These are phyloP conservation scores for Pelochelys cantorii DNA, from an alignment of 2,797 vertebrate genomes.

Conservation along the genomic window DNA sequence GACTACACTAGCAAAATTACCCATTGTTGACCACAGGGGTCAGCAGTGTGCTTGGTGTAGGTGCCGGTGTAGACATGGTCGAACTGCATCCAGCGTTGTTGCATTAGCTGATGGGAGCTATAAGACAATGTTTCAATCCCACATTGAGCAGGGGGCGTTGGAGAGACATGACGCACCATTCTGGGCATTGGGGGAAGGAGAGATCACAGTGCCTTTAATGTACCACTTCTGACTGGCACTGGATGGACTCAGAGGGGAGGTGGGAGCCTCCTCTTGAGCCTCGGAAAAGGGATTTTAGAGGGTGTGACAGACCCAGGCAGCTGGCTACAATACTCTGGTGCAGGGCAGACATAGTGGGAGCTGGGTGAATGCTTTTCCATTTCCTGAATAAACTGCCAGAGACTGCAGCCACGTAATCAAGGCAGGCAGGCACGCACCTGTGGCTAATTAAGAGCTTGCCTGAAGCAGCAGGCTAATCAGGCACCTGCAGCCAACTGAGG, in stretches of 20 bases:
- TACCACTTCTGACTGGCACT: not conserved
- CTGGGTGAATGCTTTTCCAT: too few relatives aligned
- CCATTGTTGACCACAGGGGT: not conserved
- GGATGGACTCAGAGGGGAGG: not conserved
- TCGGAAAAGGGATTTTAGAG: not conserved
- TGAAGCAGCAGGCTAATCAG: too few relatives aligned
- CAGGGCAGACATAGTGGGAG: too few relatives aligned
- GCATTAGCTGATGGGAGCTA: not conserved
- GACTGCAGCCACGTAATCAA: too few relatives aligned
- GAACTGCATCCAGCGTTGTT: not conserved
- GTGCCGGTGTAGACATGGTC: not conserved
- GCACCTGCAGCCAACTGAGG: too few relatives aligned
- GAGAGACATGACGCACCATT: fast-evolving
- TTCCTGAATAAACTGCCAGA: too few relatives aligned
- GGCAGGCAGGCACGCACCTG: too few relatives aligned
- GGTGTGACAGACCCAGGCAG: too few relatives aligned
- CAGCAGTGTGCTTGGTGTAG: not conserved
- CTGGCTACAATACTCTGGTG: too few relatives aligned
- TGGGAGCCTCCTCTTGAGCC: fast-evolving
- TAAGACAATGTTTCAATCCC: not conserved
- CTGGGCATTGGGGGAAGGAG: not conserved
- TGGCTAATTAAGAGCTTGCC: too few relatives aligned
- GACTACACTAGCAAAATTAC: not conserved
- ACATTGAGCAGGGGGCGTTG: not conserved
- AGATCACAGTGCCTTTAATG: not conserved